Evolutionary conservation across 2,888 invertebrate genomes (phyloP), one percentile per base, ranked within the genome.

Genomic region (Bellardia bayeri): DNA sequence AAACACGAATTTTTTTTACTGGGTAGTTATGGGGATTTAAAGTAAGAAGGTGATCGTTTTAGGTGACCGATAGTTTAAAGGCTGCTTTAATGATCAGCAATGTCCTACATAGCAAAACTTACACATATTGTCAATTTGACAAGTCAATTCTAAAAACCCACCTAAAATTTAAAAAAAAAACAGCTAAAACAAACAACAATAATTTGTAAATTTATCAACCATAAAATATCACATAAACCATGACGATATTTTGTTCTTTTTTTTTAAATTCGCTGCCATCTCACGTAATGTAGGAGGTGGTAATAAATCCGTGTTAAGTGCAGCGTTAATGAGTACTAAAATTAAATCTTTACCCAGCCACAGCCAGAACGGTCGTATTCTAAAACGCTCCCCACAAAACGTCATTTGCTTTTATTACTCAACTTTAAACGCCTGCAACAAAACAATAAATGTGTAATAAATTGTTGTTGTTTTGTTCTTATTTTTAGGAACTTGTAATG

Each of bases 221-320:
- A 30, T 58, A 72, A 45, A 54, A 61, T 37, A 51, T 14, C 63
- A 71, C 79, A 86, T 66, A 69, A 86, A 80, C 3, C 75, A 40
- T 51, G 58, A 23, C 13, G 9, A 71, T 64, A n/a, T 51, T 37
- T 58, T n/a, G 45, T 8, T 63, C 14, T 42, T 51, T 51, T 64
- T 64, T 16, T 76, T 80, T 68, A 61, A 69, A 82, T 79, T 56
- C 40, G 54, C 30, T 64, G 71, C 37, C 23, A 6, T 11, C 54
- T n/a, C 64, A 85, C 89, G 89, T 89, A 89, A 89, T 85, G 90
- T 92, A 90, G 92, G 91, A 89, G 91, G 85, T 89, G 90, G 91
- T 91, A 90, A 92, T 92, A 92, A 92, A 91, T 92, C 91, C 90
- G 90, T 87, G 90, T 92, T 92, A 91, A 92, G 91, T 91, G 91